Evolutionary conservation across 35 echinoderm and acorn worm species (phyloP), one percentile per base, ranked within the genome.

Genomic region (Anneissia japonica): DNA sequence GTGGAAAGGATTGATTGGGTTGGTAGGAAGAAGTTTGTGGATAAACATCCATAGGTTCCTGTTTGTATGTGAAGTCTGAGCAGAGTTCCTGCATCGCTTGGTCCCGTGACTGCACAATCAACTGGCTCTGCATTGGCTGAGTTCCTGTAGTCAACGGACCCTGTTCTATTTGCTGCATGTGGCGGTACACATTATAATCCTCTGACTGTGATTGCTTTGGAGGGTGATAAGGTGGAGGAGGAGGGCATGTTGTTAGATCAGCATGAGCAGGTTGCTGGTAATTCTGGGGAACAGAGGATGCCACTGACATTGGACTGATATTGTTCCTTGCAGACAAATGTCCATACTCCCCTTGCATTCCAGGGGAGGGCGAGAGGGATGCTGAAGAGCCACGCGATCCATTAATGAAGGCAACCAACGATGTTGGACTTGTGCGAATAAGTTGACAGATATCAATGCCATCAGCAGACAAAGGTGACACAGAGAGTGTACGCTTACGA

Each of bases 391-490:
- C 86, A 39, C 93, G 82, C n/a, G 96, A 99, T 34, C 92, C 87
- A 81, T 91, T 99, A 13, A 99, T 99, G 84, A 89, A 99, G 7
- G 96, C 92, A n/a, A 99, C 92, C 32, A 99, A 81, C 19, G 96
- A 99, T 19, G 96, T 99, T 3, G 96, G 96, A 84, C 96, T 99
- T 9, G 96, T 99, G 74, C 96, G 89, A 34, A 99, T 99, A 30
- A 99, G 77, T 39, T 82, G 88, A 55, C 94, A 94, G 38, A 99
- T 78, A 72, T 99, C 92, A 12, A 96, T 79, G 37, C 93, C 93
- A 45, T 99, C 96, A 28, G 96, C 78, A 30, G 96, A 99, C 10
- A 99, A 77, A 0, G 96, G 95, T 74, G 96, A 99, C 19, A 99
- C 83, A 5, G 96, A 99, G 36, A 99, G 51, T 0, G 96, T 89